Evolutionary conservation across 2,888 invertebrate species (phyloP), one percentile per base, ranked within the genome.

Genomic region (Latrodectus elegans): DNA sequence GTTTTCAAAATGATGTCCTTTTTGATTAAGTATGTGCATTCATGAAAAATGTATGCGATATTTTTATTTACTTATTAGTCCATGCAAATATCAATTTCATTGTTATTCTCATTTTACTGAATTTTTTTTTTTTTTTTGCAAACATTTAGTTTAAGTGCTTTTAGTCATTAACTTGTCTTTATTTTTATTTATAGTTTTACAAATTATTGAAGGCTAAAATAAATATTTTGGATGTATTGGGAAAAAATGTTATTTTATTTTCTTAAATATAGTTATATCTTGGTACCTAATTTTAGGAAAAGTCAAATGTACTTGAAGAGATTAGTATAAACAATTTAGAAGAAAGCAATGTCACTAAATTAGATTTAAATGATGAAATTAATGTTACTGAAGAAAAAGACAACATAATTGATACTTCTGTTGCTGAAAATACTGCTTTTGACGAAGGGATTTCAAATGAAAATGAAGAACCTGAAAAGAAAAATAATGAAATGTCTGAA

Each of bases 201-300:
- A 38, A 1, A 38, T 38, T 38, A 38, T 38, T 38, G 38, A 38
- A 38, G 6, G 38, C 38, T 38, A 38, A 38, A 38, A 38, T 38
- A 38, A 6, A 38, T 38, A 6, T 38, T 6, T 38, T 38, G 38
- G 38, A 38, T 38, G 6, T 2, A 6, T 38, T 38, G 38, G 6
- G 38, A 38, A 38, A 38, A 38, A 11, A 17, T 68, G 26, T 68
- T 1, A 68, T 22, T 22, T 68, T 68, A 17, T 68, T 68, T 26
- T 68, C 17, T 68, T 17, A 12, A 26, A 38, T 38, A 26, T 26
- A 9, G 22, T 68, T 0, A 17, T 17, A 11, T 68, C 12, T 9
- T 68, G 3, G 14, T 67, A 8, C 72, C 73, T 73, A 22, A 51
- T 87, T 87, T 77, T 81, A 87, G 86, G 86, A 73, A 60, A 60